Base-by-base conservation (phyloP, 1,140 invertebrate species). In the Diachasma alloeum region DNA sequence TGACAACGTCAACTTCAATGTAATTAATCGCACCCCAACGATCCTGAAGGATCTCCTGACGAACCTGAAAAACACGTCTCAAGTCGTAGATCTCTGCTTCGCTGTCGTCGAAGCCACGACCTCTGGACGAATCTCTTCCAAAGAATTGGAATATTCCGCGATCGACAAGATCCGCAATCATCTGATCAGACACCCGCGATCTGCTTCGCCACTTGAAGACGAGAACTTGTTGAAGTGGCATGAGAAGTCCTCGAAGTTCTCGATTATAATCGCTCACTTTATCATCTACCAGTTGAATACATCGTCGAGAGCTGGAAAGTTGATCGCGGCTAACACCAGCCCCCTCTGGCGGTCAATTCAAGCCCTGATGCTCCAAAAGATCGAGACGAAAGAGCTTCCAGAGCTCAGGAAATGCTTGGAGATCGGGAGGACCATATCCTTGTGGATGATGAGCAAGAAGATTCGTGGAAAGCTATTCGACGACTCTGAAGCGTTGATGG, bases 131-230 rank as follows among this genome's bases (percentile, higher is more conserved):
- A 76, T 80, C 24, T 53, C 42, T 44, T 74, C 74, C n/a, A 44
- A 76, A 39, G 37, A 48, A 6, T 15, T 76, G 4, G 69, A 76
- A 11, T 6, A 75, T 44, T 68, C 69, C 69, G 81, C 78, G 13
- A 87, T 84, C 75, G 69, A 39, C 5, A 88, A 86, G 79, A 85
- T 89, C 69, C 76, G 67, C 67, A 39, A 81, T 37, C 81, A 85
- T 74, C 81, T 89, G 59, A 79, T 72, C 0, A 72, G 74, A 72
- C 59, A 84, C 77, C 83, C 83, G 73, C 81, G 73, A 74, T 78
- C 53, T 15, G 87, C 77, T 77, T 75, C 76, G 9, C 8, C 15
- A 5, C 4, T 17, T 5, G 81, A 87, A 70, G 39, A 77, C 15
- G 66, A 78, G 31, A 82, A 73, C 44, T 84, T 83, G 53, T 72